Evolutionary conservation across 2,888 invertebrate species (phyloP).

Genomic region (Serripes groenlandicus): DNA sequence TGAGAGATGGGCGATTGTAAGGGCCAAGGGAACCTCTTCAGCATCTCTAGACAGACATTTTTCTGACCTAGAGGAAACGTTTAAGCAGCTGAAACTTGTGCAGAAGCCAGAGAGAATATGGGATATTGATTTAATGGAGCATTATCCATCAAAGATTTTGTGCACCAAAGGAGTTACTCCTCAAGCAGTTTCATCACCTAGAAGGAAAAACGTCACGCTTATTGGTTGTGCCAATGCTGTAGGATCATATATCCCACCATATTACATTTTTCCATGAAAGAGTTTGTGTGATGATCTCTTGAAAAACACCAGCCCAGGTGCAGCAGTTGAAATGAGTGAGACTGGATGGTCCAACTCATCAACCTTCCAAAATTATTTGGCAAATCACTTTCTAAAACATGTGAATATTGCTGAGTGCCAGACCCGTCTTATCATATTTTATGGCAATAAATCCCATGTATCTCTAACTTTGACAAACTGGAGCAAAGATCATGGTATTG

Average conservation of each 20-base stretch:
- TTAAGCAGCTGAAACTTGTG: conserved; percentile 18
- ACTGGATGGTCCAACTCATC: conserved; percentile 52
- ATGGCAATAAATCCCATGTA: conserved; percentile 51
- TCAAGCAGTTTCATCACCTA: conserved; percentile 38
- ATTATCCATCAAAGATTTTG: conserved; percentile 51
- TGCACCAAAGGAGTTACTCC: conserved; percentile 31
- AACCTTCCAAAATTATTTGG: conserved; percentile 48
- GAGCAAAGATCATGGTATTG: conserved; percentile 37
- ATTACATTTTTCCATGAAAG: conserved; percentile 55
- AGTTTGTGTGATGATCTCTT: conserved; percentile 52
- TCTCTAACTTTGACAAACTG: conserved; percentile 43
- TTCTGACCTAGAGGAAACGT: conserved; percentile 10
- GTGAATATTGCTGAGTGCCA: conserved; percentile 21
- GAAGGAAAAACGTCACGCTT: conserved; percentile 39
- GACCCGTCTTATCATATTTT: conserved; percentile 37
- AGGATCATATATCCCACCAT: conserved; percentile 54
- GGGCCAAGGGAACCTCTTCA: conserved; percentile 28
- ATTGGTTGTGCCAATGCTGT: conserved; percentile 49
- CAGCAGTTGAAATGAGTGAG: conserved; percentile 53
- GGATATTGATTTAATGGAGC: conserved; percentile 54
- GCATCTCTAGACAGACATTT: conserved; percentile 24
- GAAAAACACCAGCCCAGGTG: conserved; percentile 24
- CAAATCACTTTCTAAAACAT: conserved; percentile 43
- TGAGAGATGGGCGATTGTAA: conserved; percentile 24
- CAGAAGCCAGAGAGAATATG: conserved; percentile 45